Evolutionary conservation across 2,888 invertebrate genomes (phyloP), one percentile per base, ranked within the genome.

Genomic region (Sepioteuthis lessoniana): DNA sequence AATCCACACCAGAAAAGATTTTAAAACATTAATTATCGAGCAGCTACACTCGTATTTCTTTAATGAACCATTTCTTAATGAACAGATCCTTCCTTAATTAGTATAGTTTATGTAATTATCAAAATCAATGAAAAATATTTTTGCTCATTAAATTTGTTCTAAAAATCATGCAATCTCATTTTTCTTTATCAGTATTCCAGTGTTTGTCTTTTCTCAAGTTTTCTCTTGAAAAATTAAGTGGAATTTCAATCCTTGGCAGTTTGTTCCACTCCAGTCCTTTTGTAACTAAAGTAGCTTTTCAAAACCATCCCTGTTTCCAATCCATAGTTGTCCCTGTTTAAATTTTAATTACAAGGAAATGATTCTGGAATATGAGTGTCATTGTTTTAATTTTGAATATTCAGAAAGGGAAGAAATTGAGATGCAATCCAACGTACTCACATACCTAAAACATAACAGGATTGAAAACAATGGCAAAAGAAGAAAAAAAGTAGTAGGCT

Each of bases 121-220:
- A 76, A 76, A 76, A 76, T 76, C 76, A 35, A 76, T 76, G 76
- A 76, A n/a, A 76, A 76, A 76, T 76, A 76, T 76, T 76, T 55
- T 76, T 76, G 16, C 76, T 76, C 76, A 76, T 76, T n/a, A 76
- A 76, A 76, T 76, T 76, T 19, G n/a, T 76, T 76, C 55, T 55
- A 55, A 55, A 55, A 55, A 55, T 55, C 76, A 76, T 13, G n/a
- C n/a, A 4, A n/a, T 35, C 76, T 76, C 76, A 25, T 55, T 55
- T 25, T 55, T 55, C 55, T 25, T 55, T 21, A 25, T 25, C 55
- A 35, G 76, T 76, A 76, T n/a, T 76, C 19, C 76, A 76, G 13
- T 76, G 76, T 76, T 76, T n/a, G 10, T 19, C n/a, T 31, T 76
- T 35, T 35, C 76, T 35, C n/a, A 10, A 76, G 76, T 76, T 76